phyloP scores from a whole-genome alignment of 2,888 invertebrate genomes.

The Heliconius hortense region DNA sequence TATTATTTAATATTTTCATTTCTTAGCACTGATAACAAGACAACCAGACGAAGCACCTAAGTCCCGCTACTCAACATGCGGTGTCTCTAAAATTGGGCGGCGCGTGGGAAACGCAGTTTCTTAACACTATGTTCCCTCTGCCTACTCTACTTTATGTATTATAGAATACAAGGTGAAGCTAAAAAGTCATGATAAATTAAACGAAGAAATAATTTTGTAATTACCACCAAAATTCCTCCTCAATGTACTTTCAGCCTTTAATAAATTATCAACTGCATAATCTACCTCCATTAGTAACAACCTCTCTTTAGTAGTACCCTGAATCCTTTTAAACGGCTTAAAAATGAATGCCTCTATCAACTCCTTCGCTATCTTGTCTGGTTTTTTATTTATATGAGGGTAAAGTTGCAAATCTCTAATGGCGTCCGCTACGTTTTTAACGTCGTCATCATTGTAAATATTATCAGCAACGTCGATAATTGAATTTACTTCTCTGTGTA shows the following conservation, averaged over 20 bases:
- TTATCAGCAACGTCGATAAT: conserved; percentile 39
- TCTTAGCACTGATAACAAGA: too few species aligned
- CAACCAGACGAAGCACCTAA: too few species aligned
- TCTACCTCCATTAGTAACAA: conserved; percentile 32
- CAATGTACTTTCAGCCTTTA: not conserved
- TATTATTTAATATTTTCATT: too few species aligned
- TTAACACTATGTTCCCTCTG: not conserved
- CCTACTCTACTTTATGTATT: too few species aligned
- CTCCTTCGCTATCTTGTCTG: conserved; percentile 26
- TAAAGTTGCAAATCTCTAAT: conserved; percentile 31
- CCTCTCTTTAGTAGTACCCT: conserved; percentile 33
- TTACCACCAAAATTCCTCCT: conserved; percentile 1
- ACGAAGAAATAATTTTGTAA: not conserved
- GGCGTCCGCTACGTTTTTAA: conserved; percentile 6
- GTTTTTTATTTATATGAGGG: conserved; percentile 21
- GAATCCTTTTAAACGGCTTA: conserved; percentile 31
- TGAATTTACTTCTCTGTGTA: conserved; percentile 35
- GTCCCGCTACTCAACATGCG: too few species aligned
- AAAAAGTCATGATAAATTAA: not conserved
- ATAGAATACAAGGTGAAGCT: not conserved
- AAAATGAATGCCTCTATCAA: conserved; percentile 21
- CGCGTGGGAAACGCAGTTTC: not conserved
- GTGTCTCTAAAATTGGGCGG: too few species aligned
- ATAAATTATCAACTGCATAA: conserved; percentile 8
- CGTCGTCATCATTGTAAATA: conserved; percentile 29